Evolutionary conservation across 1,140 invertebrate genomes (phyloP), one percentile per base, ranked within the genome.

Genomic region (Campoletis sonorensis): DNA sequence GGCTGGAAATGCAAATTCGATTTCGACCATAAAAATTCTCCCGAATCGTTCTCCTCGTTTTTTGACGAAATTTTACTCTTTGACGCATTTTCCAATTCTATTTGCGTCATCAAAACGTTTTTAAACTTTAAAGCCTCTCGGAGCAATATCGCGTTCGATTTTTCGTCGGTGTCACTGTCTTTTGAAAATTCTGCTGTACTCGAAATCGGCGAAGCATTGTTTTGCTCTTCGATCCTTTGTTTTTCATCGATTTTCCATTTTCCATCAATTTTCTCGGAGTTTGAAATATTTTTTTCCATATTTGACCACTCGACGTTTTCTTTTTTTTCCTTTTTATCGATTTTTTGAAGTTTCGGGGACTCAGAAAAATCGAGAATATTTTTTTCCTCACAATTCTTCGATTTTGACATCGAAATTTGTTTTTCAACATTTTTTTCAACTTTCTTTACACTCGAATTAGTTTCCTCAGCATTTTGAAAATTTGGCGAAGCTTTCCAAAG

Each of bases 101-200:
- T 68, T 27, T 81, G 81, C 15, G 81, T 84, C 13, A 89, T 37
- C 5, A 88, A 21, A 2, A 73, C 81, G 1, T 83, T 84, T 26
- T 86, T 89, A 27, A 85, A 86, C 80, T 81, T 79, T 33, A 88
- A 30, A n/a, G 86, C 86, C 58, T 89, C 82, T 64, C 84, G 80
- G 27, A 87, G 79, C 10, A 89, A 72, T 8, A 80, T 15, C 3
- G 49, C 70, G 10, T 85, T 88, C 0, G 85, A 86, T 73, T 85
- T 84, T 0, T 84, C 82, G n/a, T 88, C 75, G 3, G 16, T 18
- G 33, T 86, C 85, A 0, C 80, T 86, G 33, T 86, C 85, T 0
- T 79, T 86, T 1, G 83, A 84, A 8, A 82, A 26, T 78, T 87
- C 84, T 2, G 70, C 75, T 23, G 33, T 83, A 79, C 81, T 84